Base-by-base conservation (phyloP, 2,888 invertebrate species). In the Tanytarsus gracilentus region DNA sequence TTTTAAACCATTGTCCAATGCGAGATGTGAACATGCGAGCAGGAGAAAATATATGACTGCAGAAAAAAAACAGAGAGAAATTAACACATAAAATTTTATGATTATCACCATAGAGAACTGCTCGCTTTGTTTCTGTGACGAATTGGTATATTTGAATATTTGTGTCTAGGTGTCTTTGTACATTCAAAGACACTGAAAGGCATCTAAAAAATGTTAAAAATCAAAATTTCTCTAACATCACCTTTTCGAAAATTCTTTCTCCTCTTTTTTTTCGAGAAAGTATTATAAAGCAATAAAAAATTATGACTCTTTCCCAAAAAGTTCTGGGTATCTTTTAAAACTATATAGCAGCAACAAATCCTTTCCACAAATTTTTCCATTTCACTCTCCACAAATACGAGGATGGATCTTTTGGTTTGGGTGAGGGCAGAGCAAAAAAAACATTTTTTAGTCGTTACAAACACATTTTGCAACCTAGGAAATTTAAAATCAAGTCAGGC, bases 51-150 rank as follows among this genome's bases (percentile, higher is more conserved):
- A 16, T 9, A 23, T 23, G 44, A 44, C 16, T 23, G 21, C 44
- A 21, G 23, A 44, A 44, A 44, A 48, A 56, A 18, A 23, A 56
- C 18, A 11, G 16, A 53, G 36, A 11, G 26, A 56, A 56, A 56
- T 58, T 58, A 48, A 48, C 48, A 58, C 40, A 58, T 58, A 58
- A 58, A 44, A 29, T 58, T 58, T 58, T 58, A 58, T 48, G 58
- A 48, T 58, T 49, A 49, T 49, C 49, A 49, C 49, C 49, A 18
- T 11, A 21, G 49, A 49, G 49, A 49, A 49, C 14, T 25, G 11
- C 49, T 49, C 18, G 14, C n/a, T 40, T 49, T 49, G 26, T 36
- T 16, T 36, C 21, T 44, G 44, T 44, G 44, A 44, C 44, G 44
- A 44, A 44, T 44, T 44, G 4, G 21, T 21, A 23, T 44, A 1